Evolutionary conservation across 2,113 vertebrate genomes (phyloP).

Genomic region (Eonycteris spelaea): DNA sequence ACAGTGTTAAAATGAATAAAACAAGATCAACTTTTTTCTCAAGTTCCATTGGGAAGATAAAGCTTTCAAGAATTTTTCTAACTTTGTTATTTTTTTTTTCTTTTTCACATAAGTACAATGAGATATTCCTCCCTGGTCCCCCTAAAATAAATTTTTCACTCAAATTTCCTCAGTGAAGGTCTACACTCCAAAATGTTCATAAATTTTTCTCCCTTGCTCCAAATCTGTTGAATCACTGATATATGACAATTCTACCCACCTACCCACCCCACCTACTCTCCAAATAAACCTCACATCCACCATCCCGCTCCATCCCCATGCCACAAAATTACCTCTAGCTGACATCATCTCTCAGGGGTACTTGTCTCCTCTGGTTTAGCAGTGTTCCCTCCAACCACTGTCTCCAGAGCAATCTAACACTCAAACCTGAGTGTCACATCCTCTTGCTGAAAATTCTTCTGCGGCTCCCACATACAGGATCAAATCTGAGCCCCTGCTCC

Average conservation of each 20-base stretch:
- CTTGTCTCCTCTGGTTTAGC: not conserved
- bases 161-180: not conserved
- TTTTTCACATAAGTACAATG: not conserved
- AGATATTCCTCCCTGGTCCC: not conserved
- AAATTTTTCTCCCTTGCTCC: not conserved
- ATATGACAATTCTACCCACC: not conserved
- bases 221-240: not conserved
- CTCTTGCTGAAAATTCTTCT: not conserved
- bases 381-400: not conserved
- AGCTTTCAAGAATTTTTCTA: not conserved
- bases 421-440: not conserved
- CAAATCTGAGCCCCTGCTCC: not conserved
- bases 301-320: not conserved
- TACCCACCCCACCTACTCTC: not conserved
- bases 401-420: not conserved
- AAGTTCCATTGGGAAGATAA: constrained; percentile 30
- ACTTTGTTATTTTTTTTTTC: not conserved
- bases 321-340: constrained; percentile 11
- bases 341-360: constrained; percentile 42
- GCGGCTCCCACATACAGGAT: not conserved
- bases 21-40: not conserved
- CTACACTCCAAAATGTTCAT: not conserved
- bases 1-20: not conserved
- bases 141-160: constrained; percentile 16
- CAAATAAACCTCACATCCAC: not conserved